Conservation (phyloP, 2,797 vertebrate genomes). For the Melanotaenia pygmaea region DNA sequence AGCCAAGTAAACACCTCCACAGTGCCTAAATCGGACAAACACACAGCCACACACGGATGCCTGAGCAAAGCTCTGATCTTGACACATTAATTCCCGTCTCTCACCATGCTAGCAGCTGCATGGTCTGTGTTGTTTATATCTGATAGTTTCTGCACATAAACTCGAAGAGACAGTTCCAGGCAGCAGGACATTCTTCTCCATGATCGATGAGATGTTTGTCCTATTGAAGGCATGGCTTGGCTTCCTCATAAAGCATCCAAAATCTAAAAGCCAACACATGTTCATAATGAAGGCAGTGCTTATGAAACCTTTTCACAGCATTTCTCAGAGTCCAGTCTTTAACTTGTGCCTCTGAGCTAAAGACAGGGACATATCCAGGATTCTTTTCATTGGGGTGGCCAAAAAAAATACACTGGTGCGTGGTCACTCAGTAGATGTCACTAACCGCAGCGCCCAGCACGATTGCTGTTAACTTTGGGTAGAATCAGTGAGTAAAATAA, state of each 20-base stretch:
- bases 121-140: slow-evolving; percentile 38
- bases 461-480: too few relatives aligned
- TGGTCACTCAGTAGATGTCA: too few relatives aligned
- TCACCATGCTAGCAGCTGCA: slow-evolving; percentile 33
- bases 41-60: slow-evolving; percentile 18
- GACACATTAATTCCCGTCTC: slow-evolving; percentile 19
- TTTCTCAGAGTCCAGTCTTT: background rate
- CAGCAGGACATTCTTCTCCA: slow-evolving; percentile 63
- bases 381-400: too few relatives aligned
- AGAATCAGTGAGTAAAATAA: too few relatives aligned
- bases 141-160: slow-evolving; percentile 30
- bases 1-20: slow-evolving; percentile 37
- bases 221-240: slow-evolving; percentile 60
- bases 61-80: slow-evolving; percentile 14
- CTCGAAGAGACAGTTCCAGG: slow-evolving; percentile 28
- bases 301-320: background rate
- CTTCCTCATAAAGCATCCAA: slow-evolving; percentile 57
- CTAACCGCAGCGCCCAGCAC: too few relatives aligned
- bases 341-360: background rate
- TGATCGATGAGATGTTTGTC: slow-evolving; percentile 64
- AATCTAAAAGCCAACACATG: slow-evolving; percentile 35
- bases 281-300: slow-evolving; percentile 2
- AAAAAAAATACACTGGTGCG: too few relatives aligned
- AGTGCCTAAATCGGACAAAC: background rate
- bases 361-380: too few relatives aligned